These are phyloP conservation scores for Mycetomoellerius zeteki DNA, from an alignment of 1,140 invertebrate genomes.

Conservation along the genomic window DNA sequence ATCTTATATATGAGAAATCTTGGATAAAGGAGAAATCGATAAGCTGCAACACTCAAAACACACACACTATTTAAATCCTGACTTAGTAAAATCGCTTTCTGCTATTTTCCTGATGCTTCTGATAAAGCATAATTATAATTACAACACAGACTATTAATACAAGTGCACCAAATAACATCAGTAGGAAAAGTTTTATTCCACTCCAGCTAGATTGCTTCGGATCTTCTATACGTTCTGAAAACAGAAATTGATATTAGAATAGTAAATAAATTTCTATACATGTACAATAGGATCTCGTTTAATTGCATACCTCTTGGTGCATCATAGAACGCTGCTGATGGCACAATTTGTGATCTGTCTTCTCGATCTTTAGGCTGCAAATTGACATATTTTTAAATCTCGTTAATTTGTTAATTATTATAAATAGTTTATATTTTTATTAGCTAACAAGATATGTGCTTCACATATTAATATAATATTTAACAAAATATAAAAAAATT, in stretches of 20 bases:
- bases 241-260: constrained; percentile 59
- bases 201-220: constrained; percentile 93
- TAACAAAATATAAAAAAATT: not conserved
- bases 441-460: not conserved
- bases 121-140: constrained; percentile 96
- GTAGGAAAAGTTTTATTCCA: constrained; percentile 95
- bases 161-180: constrained; percentile 93
- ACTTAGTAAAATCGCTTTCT: constrained; percentile 95
- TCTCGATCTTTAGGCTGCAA: constrained; percentile 90
- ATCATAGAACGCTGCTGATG: constrained; percentile 94
- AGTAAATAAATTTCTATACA: not conserved
- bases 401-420: not conserved
- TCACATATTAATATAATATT: not conserved
- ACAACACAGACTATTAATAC: constrained; percentile 93
- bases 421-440: constrained; percentile 2
- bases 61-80: not conserved
- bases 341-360: constrained; percentile 92
- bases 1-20: constrained; percentile 44
- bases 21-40: constrained; percentile 59
- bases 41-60: constrained; percentile 31
- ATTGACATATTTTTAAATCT: constrained; percentile 57
- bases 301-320: constrained; percentile 90
- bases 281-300: not conserved
- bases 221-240: constrained; percentile 94
- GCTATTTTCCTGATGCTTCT: constrained; percentile 95